These are phyloP conservation scores for Caenorhabditis drosophilae DNA, from an alignment of 2,888 invertebrate genomes.

Conservation along the genomic window DNA sequence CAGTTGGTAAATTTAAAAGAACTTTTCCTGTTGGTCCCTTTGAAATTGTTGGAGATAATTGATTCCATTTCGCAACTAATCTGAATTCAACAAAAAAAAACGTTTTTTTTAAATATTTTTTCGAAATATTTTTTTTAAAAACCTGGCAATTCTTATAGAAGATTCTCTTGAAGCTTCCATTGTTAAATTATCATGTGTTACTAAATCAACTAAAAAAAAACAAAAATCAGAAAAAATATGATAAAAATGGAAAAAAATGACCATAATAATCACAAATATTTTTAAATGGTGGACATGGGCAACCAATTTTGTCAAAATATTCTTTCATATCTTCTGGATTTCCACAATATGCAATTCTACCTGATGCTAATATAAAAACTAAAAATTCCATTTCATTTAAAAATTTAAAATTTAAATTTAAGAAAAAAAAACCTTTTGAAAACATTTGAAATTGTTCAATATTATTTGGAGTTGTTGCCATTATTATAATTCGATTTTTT, in stretches of 20 bases:
- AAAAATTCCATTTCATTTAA: no score
- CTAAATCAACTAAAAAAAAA: conserved; percentile 84
- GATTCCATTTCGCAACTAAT: conserved; percentile 79
- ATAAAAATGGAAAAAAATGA: no score
- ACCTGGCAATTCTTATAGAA: conserved; percentile 88
- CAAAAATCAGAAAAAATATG: neutral
- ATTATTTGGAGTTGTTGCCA: conserved; percentile 90
- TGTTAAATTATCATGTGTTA: conserved; percentile 88
- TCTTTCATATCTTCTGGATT: conserved; percentile 80
- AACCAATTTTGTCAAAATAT: conserved; percentile 88
- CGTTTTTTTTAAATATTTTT: no score
- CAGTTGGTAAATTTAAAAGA: conserved; percentile 18
- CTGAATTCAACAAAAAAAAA: no score
- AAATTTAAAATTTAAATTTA: no score
- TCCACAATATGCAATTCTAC: conserved; percentile 88
- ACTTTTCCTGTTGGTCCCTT: conserved; percentile 26
- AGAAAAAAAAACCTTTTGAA: no score
- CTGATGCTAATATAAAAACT: conserved; percentile 86
- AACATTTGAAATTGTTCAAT: conserved; percentile 94
- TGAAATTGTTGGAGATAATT: conserved; percentile 7
- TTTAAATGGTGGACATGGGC: conserved; percentile 93
- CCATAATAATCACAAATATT: conserved; percentile 93
- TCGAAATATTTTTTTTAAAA: no score
- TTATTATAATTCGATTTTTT: conserved; percentile 80
- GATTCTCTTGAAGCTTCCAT: conserved; percentile 93